Evolutionary conservation across 2,797 vertebrate species (phyloP), one percentile per base, ranked within the genome.

Genomic region (Coracias cyanogaster): DNA sequence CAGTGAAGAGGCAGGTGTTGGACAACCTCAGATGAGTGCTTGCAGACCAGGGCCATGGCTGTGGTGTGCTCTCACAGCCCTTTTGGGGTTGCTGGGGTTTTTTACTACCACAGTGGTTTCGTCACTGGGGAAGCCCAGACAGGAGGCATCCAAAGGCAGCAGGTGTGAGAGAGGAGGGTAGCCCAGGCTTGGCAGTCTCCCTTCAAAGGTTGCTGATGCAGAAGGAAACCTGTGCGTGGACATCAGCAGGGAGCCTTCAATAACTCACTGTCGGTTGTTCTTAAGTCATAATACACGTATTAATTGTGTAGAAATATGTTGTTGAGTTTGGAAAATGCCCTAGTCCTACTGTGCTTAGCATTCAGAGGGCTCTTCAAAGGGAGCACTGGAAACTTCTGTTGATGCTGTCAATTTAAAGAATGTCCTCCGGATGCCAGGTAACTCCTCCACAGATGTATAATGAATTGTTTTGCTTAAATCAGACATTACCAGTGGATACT

Each of bases 381-480:
- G 28, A 89, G 41, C 69, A 60, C 70, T 94, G 74, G 74, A 94
- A 92, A 93, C 43, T 82, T 86, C 64, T 94, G 46, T 91, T 92
- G 92, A 88, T 0, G 24, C 62, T 91, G 74, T 96, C 86, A 87
- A 76, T 91, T 80, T 67, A 80, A 96, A 69, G 90, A 94, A 95
- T 94, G 51, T 69, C 57, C 52, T 94, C 48, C 0, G 7, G 66
- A 55, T 87, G 92, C 78, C 79, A 93, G 71, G 73, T 79, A 57
- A 77, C 93, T 94, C 35, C 67, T 96, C 71, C 70, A 72, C 51
- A 94, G 86, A 86, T 89, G 90, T 83, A 65, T 89, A 93, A 96
- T 73, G 67, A 76, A 90, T 94, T 3, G 28, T 74, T 86, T 79
- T 84, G 79, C 89, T 86, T 94, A 94, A 94, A 33, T 69, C 79